Conservation (phyloP, 2,888 invertebrate species). For the Microctonus aethiopoides region DNA sequence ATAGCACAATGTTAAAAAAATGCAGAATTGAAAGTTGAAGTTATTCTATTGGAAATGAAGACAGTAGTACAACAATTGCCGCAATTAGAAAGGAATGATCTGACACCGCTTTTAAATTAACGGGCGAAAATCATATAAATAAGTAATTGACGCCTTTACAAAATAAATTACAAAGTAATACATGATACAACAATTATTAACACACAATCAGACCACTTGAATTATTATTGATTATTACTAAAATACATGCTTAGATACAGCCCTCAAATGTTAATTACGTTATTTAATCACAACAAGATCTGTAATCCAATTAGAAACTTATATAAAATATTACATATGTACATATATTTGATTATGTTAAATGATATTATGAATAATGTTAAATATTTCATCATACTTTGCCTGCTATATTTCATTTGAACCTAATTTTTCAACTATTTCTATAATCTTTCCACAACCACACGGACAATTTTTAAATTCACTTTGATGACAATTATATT, state of each 20-base stretch:
- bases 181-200: no score
- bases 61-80: no score
- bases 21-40: no score
- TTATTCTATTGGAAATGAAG: no score
- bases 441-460: constrained; percentile 32
- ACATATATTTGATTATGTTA: not conserved
- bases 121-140: no score
- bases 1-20: no score
- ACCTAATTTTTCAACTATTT: constrained; percentile 11
- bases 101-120: no score
- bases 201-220: constrained; percentile 5
- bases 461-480: constrained; percentile 37
- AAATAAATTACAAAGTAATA: no score
- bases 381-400: constrained; percentile 2
- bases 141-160: no score
- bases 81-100: no score
- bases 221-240: not conserved
- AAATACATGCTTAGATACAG: not conserved
- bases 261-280: not conserved
- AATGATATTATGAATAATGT: not conserved
- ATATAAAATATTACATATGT: no score
- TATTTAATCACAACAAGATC: not conserved
- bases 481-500: constrained; percentile 27
- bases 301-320: not conserved
- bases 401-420: not conserved